These are phyloP conservation scores for Tauraco hartlaubi DNA, from an alignment of 2,797 vertebrate species.

Conservation along the genomic window DNA sequence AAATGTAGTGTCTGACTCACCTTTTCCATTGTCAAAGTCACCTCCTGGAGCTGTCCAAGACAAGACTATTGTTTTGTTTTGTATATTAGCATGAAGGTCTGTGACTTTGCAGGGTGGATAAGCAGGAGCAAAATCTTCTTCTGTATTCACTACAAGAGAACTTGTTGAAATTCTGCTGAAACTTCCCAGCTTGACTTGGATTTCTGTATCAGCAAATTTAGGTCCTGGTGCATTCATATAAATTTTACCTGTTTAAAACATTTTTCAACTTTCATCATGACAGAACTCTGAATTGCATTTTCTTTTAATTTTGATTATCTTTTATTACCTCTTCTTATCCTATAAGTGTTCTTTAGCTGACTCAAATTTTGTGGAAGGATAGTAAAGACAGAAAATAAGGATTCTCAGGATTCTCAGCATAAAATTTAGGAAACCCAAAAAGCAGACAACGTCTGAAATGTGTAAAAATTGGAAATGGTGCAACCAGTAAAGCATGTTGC, in stretches of 20 bases:
- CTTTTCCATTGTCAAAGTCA: constrained; percentile 76
- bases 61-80: constrained; percentile 60
- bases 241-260: constrained; percentile 61
- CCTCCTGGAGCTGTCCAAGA: constrained; percentile 80
- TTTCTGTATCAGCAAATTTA: background rate
- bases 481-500: background rate
- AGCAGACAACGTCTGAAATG: background rate
- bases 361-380: background rate
- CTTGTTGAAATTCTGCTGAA: constrained; percentile 70
- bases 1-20: constrained; percentile 40
- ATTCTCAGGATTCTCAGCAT: background rate
- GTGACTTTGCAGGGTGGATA: constrained; percentile 72
- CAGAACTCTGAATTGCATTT: background rate
- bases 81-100: constrained; percentile 68
- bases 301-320: background rate
- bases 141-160: constrained; percentile 43
- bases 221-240: constrained; percentile 65
- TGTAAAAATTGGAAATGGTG: background rate
- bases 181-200: constrained; percentile 40
- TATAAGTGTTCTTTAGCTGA: background rate
- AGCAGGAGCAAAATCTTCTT: background rate
- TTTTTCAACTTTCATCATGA: background rate
- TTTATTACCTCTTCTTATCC: background rate
- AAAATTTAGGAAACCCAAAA: background rate
- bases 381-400: background rate